phyloP scores from a whole-genome alignment of 2,113 vertebrate species.

The Paradisaea rubra region DNA sequence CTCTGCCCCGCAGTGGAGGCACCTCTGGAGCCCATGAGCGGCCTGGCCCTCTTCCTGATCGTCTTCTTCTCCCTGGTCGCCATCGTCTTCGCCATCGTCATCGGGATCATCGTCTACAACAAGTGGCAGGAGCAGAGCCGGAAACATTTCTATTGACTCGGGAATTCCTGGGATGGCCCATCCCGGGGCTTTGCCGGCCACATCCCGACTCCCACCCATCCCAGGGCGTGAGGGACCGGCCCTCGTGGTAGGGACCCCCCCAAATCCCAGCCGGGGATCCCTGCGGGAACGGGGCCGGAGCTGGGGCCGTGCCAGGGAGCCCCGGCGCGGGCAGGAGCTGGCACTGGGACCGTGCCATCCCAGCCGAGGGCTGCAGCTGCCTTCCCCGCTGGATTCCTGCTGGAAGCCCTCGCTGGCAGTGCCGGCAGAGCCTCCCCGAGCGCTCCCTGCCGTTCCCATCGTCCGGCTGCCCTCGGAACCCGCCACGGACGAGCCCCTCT shows the following conservation, averaged over 20 bases:
- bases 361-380: not conserved
- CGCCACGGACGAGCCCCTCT: accelerated
- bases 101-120: slow-evolving; percentile 86
- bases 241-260: not conserved
- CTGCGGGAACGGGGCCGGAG: not conserved
- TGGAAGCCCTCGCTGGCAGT: accelerated
- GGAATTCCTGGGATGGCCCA: accelerated
- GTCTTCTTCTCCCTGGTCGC: slow-evolving; percentile 91
- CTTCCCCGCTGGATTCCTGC: not conserved
- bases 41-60: slow-evolving; percentile 84
- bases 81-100: slow-evolving; percentile 84
- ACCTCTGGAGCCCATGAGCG: slow-evolving; percentile 77
- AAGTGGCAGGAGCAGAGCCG: slow-evolving; percentile 92
- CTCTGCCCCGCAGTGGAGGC: slow-evolving; percentile 51
- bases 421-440: not conserved
- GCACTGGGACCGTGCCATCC: not conserved
- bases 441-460: not conserved
- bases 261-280: accelerated
- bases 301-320: not conserved
- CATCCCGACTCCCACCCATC: not conserved
- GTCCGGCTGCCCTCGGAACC: not conserved
- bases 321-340: not conserved
- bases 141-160: slow-evolving; percentile 91
- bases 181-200: not conserved
- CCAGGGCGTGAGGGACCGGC: not conserved